Evolutionary conservation across 2,113 vertebrate genomes (phyloP), one percentile per base, ranked within the genome.

Genomic region (Gymnogyps californianus): DNA sequence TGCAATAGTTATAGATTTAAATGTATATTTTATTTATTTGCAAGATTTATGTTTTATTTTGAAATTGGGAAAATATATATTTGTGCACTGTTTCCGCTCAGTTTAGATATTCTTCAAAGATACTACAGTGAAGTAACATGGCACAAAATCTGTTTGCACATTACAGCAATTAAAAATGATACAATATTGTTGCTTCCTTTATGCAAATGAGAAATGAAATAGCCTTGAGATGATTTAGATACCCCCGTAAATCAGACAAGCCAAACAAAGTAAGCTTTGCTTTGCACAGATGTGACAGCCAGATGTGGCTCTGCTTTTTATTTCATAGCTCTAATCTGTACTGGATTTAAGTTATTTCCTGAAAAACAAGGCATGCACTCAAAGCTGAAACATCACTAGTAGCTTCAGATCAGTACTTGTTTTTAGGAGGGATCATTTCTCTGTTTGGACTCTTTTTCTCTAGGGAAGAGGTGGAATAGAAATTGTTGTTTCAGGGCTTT

Each of bases 301-400:
- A 96, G 96, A 97, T 97, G 96, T 93, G 58, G 65, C 32, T 96
- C 95, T 97, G 93, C 81, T 96, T 97, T 97, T 95, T 97, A 96
- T 97, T 97, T 96, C 91, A 74, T 91, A 87, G 81, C 58, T 82
- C 40, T 89, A 93, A 93, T 97, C 87, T 93, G 84, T 94, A 93
- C 81, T 93, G 87, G 93, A 79, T 94, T 96, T 97, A 94, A 91
- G 94, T 83, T 92, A 95, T 94, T 95, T 97, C 93, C 90, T 91
- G 72, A 70, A 90, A 88, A 94, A 71, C 32, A 81, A 71, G 58
- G 28, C 74, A 71, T 58, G 57, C 55, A 59, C 59, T 91, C 61
- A 80, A 83, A 92, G 65, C 28, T 70, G 71, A 92, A 83, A 76
- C 61, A 92, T 80, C 59, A 76, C 76, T 78, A 40, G 86, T 76